Conservation (phyloP, 2,888 invertebrate genomes). For the Troides oblongomaculatus region DNA sequence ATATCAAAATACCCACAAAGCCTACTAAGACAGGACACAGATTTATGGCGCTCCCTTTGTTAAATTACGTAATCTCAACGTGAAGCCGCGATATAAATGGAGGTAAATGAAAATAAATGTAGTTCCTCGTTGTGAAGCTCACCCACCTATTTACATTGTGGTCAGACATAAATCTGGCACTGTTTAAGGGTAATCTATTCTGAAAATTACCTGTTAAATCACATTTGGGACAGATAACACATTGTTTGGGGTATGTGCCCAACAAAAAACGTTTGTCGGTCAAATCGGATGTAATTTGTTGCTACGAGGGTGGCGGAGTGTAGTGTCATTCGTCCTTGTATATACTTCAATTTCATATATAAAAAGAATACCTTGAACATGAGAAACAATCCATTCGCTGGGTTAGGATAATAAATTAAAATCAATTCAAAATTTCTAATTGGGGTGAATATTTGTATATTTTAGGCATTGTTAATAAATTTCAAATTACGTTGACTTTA, state of each 20-base stretch:
- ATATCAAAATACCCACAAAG: constrained; percentile 80
- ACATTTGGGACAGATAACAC: constrained; percentile 76
- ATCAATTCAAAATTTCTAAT: not conserved
- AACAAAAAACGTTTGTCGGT: constrained; percentile 70
- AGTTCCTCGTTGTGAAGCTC: constrained; percentile 75
- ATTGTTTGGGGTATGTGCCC: constrained; percentile 70
- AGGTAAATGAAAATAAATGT: constrained; percentile 79
- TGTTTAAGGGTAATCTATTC: constrained; percentile 75
- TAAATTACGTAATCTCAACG: constrained; percentile 80
- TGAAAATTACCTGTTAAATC: constrained; percentile 79
- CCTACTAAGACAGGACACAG: constrained; percentile 78
- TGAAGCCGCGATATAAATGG: constrained; percentile 77
- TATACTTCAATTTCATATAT: constrained; percentile 44
- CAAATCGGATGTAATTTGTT: constrained; percentile 64
- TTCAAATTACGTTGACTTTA: constrained; percentile 14
- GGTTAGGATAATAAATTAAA: not conserved
- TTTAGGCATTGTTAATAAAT: not conserved
- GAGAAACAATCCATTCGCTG: not conserved
- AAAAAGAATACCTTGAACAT: not conserved
- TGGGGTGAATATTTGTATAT: not conserved
- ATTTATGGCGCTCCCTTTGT: constrained; percentile 78
- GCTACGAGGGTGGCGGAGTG: constrained; percentile 71
- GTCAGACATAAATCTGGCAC: constrained; percentile 66
- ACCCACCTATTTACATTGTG: constrained; percentile 75
- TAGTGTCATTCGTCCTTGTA: constrained; percentile 60